phyloP scores from a whole-genome alignment of 2,888 invertebrate genomes.

The Arenicola marina region DNA sequence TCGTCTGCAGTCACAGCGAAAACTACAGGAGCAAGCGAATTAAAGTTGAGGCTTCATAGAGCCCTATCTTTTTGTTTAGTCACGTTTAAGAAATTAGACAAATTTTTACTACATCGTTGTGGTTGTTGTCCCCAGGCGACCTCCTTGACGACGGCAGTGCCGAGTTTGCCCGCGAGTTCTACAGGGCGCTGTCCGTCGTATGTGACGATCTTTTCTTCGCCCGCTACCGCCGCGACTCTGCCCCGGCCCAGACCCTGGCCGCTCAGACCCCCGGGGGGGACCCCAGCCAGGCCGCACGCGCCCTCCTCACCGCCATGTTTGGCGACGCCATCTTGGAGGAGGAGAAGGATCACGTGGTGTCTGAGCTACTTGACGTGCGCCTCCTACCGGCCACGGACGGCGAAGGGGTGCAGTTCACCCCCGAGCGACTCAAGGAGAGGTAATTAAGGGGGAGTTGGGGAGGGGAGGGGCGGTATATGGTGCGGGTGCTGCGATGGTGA shows the following conservation, averaged over 20 bases:
- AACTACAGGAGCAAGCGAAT: too few species aligned
- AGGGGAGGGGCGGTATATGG: background rate
- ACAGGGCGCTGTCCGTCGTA: conserved; percentile 51
- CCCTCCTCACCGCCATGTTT: conserved; percentile 48
- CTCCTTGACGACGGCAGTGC: conserved; percentile 53
- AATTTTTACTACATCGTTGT: background rate
- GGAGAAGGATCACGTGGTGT: conserved; percentile 48
- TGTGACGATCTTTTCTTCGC: conserved; percentile 59
- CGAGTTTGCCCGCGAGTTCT: conserved; percentile 52
- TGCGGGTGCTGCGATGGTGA: background rate
- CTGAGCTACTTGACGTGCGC: conserved; percentile 50
- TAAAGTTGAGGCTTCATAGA: background rate
- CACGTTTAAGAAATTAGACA: too few species aligned
- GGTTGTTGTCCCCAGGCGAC: conserved; percentile 42
- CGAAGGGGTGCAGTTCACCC: conserved; percentile 50
- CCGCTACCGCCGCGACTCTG: conserved; percentile 42
- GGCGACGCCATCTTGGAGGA: conserved; percentile 50
- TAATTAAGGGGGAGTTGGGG: conserved; percentile 19
- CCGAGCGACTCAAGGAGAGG: conserved; percentile 48
- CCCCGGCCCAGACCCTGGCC: conserved; percentile 32
- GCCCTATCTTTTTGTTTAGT: background rate
- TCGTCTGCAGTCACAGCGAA: too few species aligned
- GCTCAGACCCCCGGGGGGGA: conserved; percentile 21
- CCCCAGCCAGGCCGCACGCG: conserved; percentile 34
- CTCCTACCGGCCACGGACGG: conserved; percentile 48